These are phyloP conservation scores for Atherinomorus stipes DNA, from an alignment of 2,113 vertebrate genomes.

Conservation along the genomic window DNA sequence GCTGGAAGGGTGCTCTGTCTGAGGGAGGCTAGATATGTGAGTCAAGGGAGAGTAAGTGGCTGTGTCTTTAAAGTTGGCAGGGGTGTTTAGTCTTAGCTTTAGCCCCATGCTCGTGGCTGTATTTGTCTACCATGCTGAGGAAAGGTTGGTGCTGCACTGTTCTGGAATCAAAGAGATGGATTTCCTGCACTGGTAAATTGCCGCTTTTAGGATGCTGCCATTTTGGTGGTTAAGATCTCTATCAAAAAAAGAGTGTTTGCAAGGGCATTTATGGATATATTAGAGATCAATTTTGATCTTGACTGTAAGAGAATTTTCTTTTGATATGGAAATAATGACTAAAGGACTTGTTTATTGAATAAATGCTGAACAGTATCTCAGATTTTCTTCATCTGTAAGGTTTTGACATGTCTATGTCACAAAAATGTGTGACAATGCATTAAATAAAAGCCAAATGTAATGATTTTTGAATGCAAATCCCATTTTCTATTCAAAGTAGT, in stretches of 20 bases:
- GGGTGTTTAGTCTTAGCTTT: slow-evolving; percentile 69
- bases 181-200: slow-evolving; percentile 33
- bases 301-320: background rate
- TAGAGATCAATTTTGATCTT: background rate
- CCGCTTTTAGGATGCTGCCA: slow-evolving; percentile 41
- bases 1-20: slow-evolving; percentile 43
- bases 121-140: slow-evolving; percentile 50
- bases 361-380: no score
- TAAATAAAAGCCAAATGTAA: no score
- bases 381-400: background rate
- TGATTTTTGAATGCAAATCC: no score
- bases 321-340: background rate
- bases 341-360: background rate
- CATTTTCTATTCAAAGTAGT: no score
- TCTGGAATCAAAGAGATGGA: slow-evolving; percentile 57
- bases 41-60: slow-evolving; percentile 71
- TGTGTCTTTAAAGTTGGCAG: slow-evolving; percentile 73
- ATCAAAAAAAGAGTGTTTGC: slow-evolving; percentile 18
- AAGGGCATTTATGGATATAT: background rate
- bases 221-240: slow-evolving; percentile 22
- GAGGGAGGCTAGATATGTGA: slow-evolving; percentile 48
- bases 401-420: background rate
- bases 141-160: slow-evolving; percentile 36
- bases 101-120: slow-evolving; percentile 66
- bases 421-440: no score